Conservation (phyloP, 2,888 invertebrate genomes). For the Machimus rusticus region DNA sequence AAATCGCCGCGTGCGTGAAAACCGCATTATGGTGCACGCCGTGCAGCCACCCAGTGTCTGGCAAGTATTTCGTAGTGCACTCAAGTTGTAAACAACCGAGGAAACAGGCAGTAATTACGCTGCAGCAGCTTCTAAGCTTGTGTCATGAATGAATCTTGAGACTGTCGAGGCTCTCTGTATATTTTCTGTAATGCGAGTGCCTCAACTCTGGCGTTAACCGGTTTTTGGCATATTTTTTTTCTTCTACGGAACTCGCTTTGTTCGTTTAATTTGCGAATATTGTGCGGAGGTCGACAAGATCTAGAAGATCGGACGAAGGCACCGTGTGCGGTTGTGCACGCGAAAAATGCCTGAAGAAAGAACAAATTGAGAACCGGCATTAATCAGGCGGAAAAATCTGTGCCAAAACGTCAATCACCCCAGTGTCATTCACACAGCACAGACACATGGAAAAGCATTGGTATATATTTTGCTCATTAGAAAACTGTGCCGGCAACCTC, state of each 20-base stretch:
- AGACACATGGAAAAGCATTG: not conserved
- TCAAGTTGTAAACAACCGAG: not conserved
- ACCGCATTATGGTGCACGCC: not conserved
- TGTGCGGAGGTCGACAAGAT: not conserved
- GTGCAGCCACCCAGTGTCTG: not conserved
- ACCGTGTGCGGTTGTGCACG: not conserved
- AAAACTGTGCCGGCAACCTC: slow-evolving; percentile 34
- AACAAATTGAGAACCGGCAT: slow-evolving; percentile 23
- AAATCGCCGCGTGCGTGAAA: not conserved
- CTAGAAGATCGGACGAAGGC: not conserved
- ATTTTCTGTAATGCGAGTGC: not conserved
- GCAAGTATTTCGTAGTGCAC: not conserved
- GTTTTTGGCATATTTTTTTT: not conserved
- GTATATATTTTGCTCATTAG: not conserved
- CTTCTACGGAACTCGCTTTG: not conserved
- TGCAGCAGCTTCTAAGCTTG: not conserved
- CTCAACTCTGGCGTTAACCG: not conserved
- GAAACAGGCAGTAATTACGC: slow-evolving; percentile 4
- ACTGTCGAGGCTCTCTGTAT: not conserved
- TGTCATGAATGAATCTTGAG: slow-evolving; percentile 12
- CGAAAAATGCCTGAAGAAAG: slow-evolving; percentile 6
- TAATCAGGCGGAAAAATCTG: slow-evolving; percentile 40
- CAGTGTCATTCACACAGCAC: slow-evolving; percentile 35
- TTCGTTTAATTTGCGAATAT: not conserved
- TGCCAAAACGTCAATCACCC: slow-evolving; percentile 45